A percentile compares a stretch with the other conserved stretches of the same genome.
Conservation (phyloP, 2,797 vertebrate genomes). For the Vultur gryphus region DNA sequence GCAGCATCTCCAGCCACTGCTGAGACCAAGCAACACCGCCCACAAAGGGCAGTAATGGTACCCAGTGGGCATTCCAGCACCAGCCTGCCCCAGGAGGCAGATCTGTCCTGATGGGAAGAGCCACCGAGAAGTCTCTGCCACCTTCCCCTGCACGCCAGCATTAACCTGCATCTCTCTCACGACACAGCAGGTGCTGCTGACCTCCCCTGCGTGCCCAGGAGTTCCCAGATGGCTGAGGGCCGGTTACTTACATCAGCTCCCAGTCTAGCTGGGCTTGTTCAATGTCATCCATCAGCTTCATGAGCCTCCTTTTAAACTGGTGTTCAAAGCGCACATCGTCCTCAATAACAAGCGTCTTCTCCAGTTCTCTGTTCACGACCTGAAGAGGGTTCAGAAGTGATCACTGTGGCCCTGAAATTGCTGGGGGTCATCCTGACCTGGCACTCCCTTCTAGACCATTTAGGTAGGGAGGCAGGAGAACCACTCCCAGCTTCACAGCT, state of each 20-base stretch:
- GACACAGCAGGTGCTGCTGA: background rate
- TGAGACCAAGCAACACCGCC: background rate
- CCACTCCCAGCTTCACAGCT: background rate
- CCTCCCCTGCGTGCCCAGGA: accelerated
- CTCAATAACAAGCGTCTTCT: conserved; percentile 88
- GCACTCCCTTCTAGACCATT: background rate
- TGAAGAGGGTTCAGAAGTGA: conserved; percentile 9
- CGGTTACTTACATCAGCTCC: conserved; percentile 92
- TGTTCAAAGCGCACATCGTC: conserved; percentile 95
- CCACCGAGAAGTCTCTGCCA: background rate
- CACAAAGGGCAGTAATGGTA: background rate
- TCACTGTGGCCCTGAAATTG: background rate
- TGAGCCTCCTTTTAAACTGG: conserved; percentile 86
- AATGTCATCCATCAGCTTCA: conserved; percentile 86
- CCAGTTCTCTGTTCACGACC: conserved; percentile 84
- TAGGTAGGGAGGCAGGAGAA: background rate
- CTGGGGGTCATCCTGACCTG: background rate
- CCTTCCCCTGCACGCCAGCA: background rate
- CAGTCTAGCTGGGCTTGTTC: conserved; percentile 85
- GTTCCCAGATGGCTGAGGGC: background rate
- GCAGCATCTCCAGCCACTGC: background rate
- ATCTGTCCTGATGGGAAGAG: background rate
- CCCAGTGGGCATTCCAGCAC: accelerated
- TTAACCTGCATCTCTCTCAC: background rate
- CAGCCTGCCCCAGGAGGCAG: background rate